Percentiles rank a stretch among this genome's conserved stretches.
phyloP scores from a whole-genome alignment of 30 jellyfish, hydroid and myxozoan species.

The Pseudorhiza aurosa region DNA sequence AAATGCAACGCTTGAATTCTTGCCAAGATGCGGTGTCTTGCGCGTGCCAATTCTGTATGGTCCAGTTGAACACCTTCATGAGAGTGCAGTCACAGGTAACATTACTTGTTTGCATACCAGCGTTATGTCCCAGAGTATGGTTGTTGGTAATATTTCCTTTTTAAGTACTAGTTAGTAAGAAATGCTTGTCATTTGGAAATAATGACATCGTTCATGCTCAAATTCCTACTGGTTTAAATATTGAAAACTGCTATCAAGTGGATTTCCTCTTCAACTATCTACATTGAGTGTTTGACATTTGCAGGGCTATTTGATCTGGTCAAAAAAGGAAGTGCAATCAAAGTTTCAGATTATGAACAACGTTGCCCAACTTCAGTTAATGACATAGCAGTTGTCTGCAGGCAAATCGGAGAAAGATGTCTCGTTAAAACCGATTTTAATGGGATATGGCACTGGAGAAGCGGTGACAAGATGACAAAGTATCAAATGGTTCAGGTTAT shows the following conservation, averaged over 20 bases:
- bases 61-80: constrained; percentile 68
- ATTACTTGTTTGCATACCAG: too few relatives aligned
- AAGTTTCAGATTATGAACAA: constrained; percentile 79
- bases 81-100: constrained; percentile 86
- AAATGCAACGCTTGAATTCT: constrained; percentile 29
- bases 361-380: constrained; percentile 84
- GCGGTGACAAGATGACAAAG: constrained; percentile 82
- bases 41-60: constrained; percentile 90
- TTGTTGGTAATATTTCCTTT: too few relatives aligned
- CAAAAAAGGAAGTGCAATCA: constrained; percentile 40
- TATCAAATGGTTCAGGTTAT: constrained; percentile 72
- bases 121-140: too few relatives aligned
- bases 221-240: too few relatives aligned
- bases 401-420: constrained; percentile 69
- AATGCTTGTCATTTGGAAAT: too few relatives aligned
- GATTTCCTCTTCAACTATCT: too few relatives aligned
- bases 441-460: constrained; percentile 92
- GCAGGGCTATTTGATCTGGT: constrained; percentile 65
- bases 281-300: neutral
- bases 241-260: too few relatives aligned
- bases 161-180: too few relatives aligned
- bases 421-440: constrained; percentile 17
- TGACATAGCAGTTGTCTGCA: constrained; percentile 91
- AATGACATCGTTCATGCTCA: too few relatives aligned
- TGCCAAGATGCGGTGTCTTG: constrained; percentile 51